Percentiles rank a stretch among this genome's conserved stretches.
phyloP scores from a whole-genome alignment of 2,113 vertebrate species.

The Centropus unirufus region DNA sequence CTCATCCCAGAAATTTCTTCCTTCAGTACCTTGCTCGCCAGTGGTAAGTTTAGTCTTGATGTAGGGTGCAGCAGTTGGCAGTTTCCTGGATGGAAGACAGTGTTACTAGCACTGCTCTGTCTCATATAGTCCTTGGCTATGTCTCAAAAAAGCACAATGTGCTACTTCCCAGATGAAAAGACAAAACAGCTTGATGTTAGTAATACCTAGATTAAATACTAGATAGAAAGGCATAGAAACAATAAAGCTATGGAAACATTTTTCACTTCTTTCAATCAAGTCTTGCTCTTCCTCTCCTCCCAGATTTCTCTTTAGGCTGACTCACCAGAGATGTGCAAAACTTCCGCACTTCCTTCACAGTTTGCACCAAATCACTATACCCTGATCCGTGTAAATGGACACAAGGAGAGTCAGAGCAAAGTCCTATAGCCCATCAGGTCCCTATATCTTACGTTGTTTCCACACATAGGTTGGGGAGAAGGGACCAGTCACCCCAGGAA shows the following conservation, averaged over 20 bases:
- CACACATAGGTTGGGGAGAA: not conserved
- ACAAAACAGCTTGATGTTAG: not conserved
- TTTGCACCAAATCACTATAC: not conserved
- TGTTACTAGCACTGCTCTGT: not conserved
- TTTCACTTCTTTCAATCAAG: not conserved
- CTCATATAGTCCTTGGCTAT: not conserved
- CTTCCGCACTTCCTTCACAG: not conserved
- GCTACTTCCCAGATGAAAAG: not conserved
- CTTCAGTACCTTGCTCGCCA: not conserved
- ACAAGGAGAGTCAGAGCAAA: not conserved
- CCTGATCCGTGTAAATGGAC: not conserved
- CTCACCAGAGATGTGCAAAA: not conserved
- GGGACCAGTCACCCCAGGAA: not conserved
- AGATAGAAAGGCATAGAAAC: not conserved
- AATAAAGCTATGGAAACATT: not conserved
- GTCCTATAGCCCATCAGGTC: not conserved
- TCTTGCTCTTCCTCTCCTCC: not conserved
- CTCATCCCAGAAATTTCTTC: conserved; percentile 14
- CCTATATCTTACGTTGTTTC: not conserved
- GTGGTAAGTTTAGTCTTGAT: not conserved
- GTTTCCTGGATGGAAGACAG: not conserved
- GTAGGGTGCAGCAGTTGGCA: not conserved
- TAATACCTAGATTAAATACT: not conserved
- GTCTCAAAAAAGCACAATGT: not conserved
- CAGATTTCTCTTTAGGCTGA: not conserved